A percentile compares a stretch with the other conserved stretches of the same genome.
Conservation (phyloP, 2,797 vertebrate species). For the Pteronotus mesoamericanus region DNA sequence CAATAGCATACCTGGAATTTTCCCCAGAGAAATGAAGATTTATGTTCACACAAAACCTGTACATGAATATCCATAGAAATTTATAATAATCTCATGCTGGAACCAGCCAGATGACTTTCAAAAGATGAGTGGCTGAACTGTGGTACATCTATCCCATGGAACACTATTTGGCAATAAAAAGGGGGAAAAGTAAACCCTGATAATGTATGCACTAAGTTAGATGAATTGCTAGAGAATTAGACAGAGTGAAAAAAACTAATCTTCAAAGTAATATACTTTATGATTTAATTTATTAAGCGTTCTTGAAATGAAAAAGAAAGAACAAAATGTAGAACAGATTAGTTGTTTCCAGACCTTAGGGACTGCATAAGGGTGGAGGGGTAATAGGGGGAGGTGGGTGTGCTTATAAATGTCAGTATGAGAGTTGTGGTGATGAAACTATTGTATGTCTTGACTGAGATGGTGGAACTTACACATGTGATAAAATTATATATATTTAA, state of each 20-base stretch:
- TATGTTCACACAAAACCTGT: neutral
- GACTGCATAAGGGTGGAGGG: accelerated
- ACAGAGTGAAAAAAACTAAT: neutral
- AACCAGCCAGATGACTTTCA: neutral
- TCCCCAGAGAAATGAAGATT: neutral
- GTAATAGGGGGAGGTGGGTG: too few relatives aligned
- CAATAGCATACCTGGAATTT: neutral
- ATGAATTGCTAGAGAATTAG: neutral
- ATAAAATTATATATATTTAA: neutral
- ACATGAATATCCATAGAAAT: neutral
- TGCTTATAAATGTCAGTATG: neutral
- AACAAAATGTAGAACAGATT: neutral
- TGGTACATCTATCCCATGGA: neutral
- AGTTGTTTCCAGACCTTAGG: neutral
- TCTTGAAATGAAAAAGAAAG: neutral
- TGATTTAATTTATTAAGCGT: neutral
- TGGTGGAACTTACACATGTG: neutral
- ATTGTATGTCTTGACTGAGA: neutral
- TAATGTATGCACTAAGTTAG: neutral
- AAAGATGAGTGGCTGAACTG: neutral
- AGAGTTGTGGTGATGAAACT: neutral
- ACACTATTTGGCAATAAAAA: neutral
- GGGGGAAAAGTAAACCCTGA: neutral
- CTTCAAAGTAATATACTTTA: neutral
- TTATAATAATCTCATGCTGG: neutral